Conservation (phyloP, 2,888 invertebrate species). For the Drosophila mercatorum region DNA sequence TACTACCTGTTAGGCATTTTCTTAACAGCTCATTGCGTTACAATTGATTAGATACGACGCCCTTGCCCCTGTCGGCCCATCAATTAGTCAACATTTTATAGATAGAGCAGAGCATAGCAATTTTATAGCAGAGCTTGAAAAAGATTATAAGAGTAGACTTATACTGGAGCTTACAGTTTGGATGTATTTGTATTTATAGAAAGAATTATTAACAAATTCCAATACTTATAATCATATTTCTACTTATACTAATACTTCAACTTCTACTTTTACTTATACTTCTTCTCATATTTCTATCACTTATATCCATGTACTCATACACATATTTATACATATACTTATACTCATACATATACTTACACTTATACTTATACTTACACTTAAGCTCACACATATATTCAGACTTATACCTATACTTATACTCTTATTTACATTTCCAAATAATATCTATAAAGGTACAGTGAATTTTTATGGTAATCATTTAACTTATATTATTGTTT, state of each 20-base stretch:
- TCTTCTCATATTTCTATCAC: background rate
- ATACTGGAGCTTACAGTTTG: background rate
- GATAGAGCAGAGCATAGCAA: slow-evolving; percentile 13
- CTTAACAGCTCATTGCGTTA: slow-evolving; percentile 31
- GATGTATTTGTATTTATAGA: too few species aligned
- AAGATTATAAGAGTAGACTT: background rate
- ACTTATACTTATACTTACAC: background rate
- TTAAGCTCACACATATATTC: background rate
- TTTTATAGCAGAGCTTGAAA: background rate
- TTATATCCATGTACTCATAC: background rate
- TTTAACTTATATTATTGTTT: background rate
- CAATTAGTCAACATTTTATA: slow-evolving; percentile 49
- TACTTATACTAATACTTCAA: background rate
- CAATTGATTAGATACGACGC: slow-evolving; percentile 62
- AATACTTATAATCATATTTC: background rate
- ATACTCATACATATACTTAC: background rate
- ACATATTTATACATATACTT: background rate
- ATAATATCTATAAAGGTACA: too few species aligned
- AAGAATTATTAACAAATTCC: too few species aligned
- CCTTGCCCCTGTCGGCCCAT: slow-evolving; percentile 36
- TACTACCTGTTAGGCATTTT: slow-evolving; percentile 55
- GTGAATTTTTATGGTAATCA: background rate
- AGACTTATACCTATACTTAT: background rate
- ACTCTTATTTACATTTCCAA: background rate
- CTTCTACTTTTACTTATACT: background rate